A percentile compares a stretch with the other conserved stretches of the same genome.
These are phyloP conservation scores for Orthonychiurus folsomi DNA, from an alignment of 2,888 invertebrate species.

Conservation along the genomic window DNA sequence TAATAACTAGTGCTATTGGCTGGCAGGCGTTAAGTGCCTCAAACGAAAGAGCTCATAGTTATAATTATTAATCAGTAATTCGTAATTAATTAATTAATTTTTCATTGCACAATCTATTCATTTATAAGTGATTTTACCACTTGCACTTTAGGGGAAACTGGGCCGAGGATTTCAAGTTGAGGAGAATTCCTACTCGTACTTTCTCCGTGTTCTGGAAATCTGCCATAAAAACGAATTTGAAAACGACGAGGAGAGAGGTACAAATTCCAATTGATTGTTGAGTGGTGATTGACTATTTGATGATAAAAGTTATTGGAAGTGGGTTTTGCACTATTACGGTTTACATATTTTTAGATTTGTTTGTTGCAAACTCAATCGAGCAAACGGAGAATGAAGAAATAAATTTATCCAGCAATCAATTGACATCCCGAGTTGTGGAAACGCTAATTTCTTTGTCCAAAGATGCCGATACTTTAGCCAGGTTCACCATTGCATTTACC, in stretches of 20 bases:
- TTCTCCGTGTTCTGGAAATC: slow-evolving; percentile 62
- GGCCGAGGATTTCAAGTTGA: slow-evolving; percentile 63
- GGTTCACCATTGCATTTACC: slow-evolving; percentile 55
- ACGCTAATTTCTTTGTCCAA: slow-evolving; percentile 48
- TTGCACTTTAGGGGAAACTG: too few relatives aligned
- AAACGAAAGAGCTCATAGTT: too few relatives aligned
- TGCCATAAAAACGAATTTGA: slow-evolving; percentile 57
- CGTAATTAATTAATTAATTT: too few relatives aligned
- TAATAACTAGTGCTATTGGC: too few relatives aligned
- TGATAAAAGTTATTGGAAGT: slow-evolving; percentile 6
- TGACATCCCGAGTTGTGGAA: slow-evolving; percentile 69
- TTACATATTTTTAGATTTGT: slow-evolving; percentile 52
- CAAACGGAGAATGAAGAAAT: slow-evolving; percentile 62
- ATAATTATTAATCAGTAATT: too few relatives aligned
- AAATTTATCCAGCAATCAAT: slow-evolving; percentile 65
- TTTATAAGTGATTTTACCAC: too few relatives aligned
- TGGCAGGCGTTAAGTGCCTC: too few relatives aligned
- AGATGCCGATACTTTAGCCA: slow-evolving; percentile 52
- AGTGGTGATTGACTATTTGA: background rate
- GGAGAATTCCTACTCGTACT: slow-evolving; percentile 65
- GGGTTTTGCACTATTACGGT: slow-evolving; percentile 11
- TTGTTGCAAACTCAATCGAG: slow-evolving; percentile 67
- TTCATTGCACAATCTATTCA: too few relatives aligned
- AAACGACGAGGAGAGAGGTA: slow-evolving; percentile 63
- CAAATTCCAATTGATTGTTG: slow-evolving; percentile 34